These are phyloP conservation scores for Anabas testudineus DNA, from an alignment of 2,797 vertebrate genomes.

Conservation along the genomic window DNA sequence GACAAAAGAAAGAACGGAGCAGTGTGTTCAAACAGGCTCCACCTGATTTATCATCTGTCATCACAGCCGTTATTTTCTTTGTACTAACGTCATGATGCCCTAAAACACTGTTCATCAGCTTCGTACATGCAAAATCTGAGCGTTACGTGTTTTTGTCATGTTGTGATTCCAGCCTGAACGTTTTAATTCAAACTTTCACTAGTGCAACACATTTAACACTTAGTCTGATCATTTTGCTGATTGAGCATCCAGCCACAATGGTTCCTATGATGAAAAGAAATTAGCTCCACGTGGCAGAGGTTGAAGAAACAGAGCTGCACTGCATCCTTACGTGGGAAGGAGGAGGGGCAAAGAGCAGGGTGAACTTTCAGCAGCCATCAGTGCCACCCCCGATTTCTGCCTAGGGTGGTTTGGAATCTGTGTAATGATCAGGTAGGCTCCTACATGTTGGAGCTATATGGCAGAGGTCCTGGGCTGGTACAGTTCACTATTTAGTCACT, in stretches of 20 bases:
- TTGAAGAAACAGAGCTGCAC: background rate
- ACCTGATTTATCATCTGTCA: constrained; percentile 28
- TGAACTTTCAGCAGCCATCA: constrained; percentile 58
- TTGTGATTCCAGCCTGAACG: background rate
- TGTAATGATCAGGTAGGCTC: constrained; percentile 46
- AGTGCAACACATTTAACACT: constrained; percentile 4
- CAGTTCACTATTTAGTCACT: background rate
- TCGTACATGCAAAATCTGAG: background rate
- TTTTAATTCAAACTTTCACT: background rate
- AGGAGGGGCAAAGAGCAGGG: constrained; percentile 9
- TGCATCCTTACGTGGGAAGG: background rate
- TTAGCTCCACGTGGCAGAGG: constrained; percentile 7
- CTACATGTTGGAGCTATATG: constrained; percentile 26
- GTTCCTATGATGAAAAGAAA: constrained; percentile 4
- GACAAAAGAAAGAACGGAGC: background rate
- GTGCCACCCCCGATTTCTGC: constrained; percentile 59
- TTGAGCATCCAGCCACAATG: constrained; percentile 1
- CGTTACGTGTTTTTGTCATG: background rate
- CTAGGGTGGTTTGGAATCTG: constrained; percentile 49
- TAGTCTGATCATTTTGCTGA: constrained; percentile 10
- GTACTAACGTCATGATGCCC: background rate
- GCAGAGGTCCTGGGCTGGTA: too few relatives aligned
- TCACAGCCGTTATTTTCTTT: background rate
- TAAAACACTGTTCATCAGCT: background rate
- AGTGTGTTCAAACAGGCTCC: constrained; percentile 34